These are phyloP conservation scores for Cephus pygmeus DNA, from an alignment of 2,888 invertebrate species.

Conservation along the genomic window DNA sequence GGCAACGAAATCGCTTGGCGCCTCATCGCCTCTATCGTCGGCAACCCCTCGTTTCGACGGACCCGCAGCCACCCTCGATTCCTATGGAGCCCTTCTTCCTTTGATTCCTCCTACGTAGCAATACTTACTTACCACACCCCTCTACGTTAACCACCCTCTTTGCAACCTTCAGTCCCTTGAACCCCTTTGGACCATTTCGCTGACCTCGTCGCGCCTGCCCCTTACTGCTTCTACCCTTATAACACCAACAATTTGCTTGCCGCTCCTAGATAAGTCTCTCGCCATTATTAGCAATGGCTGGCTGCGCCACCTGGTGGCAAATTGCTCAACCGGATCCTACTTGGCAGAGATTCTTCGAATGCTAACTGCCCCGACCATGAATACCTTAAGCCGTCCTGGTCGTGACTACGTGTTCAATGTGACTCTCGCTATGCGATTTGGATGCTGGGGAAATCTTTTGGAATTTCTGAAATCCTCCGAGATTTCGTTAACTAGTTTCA, in stretches of 20 bases:
- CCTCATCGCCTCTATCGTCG: conserved; percentile 26
- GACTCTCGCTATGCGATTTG: background rate
- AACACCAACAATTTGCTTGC: conserved; percentile 24
- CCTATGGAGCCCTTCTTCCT: background rate
- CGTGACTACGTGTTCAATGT: background rate
- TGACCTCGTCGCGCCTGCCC: background rate
- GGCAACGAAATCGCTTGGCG: conserved; percentile 30
- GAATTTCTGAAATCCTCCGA: background rate
- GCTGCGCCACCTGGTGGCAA: background rate
- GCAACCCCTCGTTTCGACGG: conserved; percentile 17
- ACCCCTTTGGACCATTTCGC: background rate
- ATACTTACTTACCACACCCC: background rate
- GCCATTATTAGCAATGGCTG: background rate
- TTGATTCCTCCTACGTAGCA: conserved; percentile 4
- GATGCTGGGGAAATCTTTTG: background rate
- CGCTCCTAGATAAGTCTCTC: conserved; percentile 15
- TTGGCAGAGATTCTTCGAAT: background rate
- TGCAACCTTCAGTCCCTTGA: background rate
- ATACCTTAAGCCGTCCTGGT: background rate
- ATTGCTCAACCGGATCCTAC: background rate
- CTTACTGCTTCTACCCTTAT: conserved; percentile 2
- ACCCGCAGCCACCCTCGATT: conserved; percentile 3
- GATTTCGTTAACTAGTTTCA: background rate
- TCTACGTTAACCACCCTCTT: background rate
- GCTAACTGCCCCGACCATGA: background rate